A percentile compares a stretch with the other conserved stretches of the same genome.
Conservation (phyloP, 2,113 vertebrate species). For the Amazona vittata region DNA sequence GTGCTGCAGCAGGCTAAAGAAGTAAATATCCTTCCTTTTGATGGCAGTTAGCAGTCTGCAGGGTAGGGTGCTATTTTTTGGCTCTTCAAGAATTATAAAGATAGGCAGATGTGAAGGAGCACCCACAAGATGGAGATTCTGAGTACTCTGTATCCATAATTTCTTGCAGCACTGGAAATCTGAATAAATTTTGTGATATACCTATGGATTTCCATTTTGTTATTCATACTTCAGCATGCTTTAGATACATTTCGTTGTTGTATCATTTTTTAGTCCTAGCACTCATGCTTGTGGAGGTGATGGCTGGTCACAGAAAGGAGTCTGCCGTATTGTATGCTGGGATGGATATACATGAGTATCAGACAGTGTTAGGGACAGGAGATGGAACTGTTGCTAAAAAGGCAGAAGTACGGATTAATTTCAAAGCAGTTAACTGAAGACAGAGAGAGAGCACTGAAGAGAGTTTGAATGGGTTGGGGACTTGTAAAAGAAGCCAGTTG, state of each 20-base stretch:
- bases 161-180: background rate
- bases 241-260: background rate
- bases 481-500: background rate
- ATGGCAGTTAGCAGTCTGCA: background rate
- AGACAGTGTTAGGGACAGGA: background rate
- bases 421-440: background rate
- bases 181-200: background rate
- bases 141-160: background rate
- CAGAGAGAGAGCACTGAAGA: background rate
- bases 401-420: background rate
- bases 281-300: background rate
- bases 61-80: background rate
- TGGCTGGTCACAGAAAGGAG: background rate
- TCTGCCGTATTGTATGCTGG: rapidly evolving
- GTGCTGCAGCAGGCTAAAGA: background rate
- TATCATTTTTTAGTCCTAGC: background rate
- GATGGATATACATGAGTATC: background rate
- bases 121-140: background rate
- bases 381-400: background rate
- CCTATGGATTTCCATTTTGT: background rate
- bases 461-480: background rate
- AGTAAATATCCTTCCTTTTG: background rate
- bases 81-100: background rate
- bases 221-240: background rate
- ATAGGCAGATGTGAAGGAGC: background rate